Conservation (phyloP, 1,140 invertebrate species). For the Ptiloglossa arizonensis region DNA sequence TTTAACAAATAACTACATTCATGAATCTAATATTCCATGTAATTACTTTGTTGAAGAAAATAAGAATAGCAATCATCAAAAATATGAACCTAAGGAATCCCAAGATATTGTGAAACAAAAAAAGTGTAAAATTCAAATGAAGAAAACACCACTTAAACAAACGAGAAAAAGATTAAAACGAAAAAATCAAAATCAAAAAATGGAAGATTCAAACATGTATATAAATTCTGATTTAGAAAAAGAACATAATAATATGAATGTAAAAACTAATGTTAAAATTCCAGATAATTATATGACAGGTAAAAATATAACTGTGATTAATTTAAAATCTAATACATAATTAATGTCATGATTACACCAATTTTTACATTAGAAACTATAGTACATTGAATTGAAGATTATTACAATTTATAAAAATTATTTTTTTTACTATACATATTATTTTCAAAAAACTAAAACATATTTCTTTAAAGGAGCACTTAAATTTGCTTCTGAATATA, state of each 20-base stretch:
- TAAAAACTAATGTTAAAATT: conserved; percentile 72
- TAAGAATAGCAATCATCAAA: conserved; percentile 35
- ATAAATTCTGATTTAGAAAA: conserved; percentile 63
- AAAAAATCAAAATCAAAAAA: conserved; percentile 69
- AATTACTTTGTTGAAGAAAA: conserved; percentile 58
- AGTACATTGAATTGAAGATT: neutral
- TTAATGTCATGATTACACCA: conserved; percentile 14
- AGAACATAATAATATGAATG: conserved; percentile 56
- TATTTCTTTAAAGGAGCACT: too few species aligned
- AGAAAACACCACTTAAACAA: conserved; percentile 66
- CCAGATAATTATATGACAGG: conserved; percentile 81
- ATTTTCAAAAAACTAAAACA: too few species aligned
- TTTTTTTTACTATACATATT: neutral
- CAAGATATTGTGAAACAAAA: conserved; percentile 61
- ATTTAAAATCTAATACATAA: conserved; percentile 8
- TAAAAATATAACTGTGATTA: conserved; percentile 41
- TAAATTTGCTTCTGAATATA: too few species aligned
- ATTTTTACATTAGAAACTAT: neutral
- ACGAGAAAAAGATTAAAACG: conserved; percentile 71
- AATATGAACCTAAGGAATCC: conserved; percentile 49
- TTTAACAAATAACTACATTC: conserved; percentile 64
- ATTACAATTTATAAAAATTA: neutral
- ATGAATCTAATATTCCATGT: conserved; percentile 57
- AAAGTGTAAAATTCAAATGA: conserved; percentile 65
- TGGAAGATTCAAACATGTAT: conserved; percentile 61